A percentile compares a stretch with the other conserved stretches of the same genome.
These are phyloP conservation scores for Knipowitschia caucasica DNA, from an alignment of 2,797 vertebrate species.

Conservation along the genomic window DNA sequence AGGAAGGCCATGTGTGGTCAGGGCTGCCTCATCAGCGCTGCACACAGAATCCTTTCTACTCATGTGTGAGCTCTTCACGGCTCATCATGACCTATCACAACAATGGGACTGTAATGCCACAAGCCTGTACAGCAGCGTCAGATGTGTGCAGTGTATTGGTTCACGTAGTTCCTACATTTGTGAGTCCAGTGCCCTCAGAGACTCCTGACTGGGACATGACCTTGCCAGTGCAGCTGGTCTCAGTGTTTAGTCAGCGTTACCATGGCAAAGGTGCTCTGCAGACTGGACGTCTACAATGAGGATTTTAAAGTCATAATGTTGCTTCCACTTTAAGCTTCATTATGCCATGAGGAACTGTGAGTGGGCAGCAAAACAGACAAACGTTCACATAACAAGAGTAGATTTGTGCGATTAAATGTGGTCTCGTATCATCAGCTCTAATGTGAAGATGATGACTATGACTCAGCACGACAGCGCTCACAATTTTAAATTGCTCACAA, in stretches of 20 bases:
- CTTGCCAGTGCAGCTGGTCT: conserved; percentile 65
- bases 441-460: background rate
- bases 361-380: conserved; percentile 40
- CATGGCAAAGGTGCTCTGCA: conserved; percentile 54
- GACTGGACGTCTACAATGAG: conserved; percentile 64
- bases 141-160: conserved; percentile 1
- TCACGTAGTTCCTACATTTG: conserved; percentile 7
- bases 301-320: conserved; percentile 68
- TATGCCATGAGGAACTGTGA: conserved; percentile 50
- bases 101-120: conserved; percentile 51
- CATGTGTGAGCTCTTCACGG: conserved; percentile 29
- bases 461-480: background rate
- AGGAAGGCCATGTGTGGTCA: conserved; percentile 69
- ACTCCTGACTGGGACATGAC: conserved; percentile 59
- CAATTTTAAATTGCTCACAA: background rate
- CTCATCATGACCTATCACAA: conserved; percentile 66
- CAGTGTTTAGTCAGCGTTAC: conserved; percentile 63
- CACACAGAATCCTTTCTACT: conserved; percentile 71
- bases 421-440: conserved; percentile 11
- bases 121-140: conserved; percentile 7
- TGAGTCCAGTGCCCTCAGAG: conserved; percentile 37
- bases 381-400: conserved; percentile 13
- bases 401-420: conserved; percentile 16
- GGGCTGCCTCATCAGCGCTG: conserved; percentile 52
- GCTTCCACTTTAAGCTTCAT: conserved; percentile 54